phyloP scores from a whole-genome alignment of 2,113 vertebrate genomes.

The Aspidoscelis tigris region DNA sequence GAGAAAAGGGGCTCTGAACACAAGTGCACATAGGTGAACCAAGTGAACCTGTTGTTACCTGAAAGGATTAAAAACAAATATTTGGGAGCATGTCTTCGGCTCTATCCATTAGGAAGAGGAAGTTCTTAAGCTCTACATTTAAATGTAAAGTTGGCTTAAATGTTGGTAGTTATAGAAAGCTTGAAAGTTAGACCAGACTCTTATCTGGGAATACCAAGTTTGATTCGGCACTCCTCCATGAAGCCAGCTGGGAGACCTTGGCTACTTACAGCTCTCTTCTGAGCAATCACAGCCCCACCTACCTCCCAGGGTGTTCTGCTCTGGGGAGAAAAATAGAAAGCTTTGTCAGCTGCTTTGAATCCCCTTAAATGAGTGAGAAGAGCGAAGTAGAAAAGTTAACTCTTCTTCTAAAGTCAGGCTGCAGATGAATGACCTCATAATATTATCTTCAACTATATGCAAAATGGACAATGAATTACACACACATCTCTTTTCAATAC shows the following conservation, averaged over 20 bases:
- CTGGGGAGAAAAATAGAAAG: too few species aligned
- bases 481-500: not conserved
- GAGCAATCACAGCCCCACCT: too few species aligned
- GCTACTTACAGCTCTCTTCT: too few species aligned
- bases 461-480: not conserved
- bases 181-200: too few species aligned
- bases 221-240: too few species aligned
- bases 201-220: too few species aligned
- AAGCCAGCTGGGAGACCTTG: too few species aligned
- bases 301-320: too few species aligned
- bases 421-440: not conserved
- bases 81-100: too few species aligned
- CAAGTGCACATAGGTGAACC: not conserved
- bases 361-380: too few species aligned
- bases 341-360: too few species aligned
- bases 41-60: not conserved
- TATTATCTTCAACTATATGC: not conserved
- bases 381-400: too few species aligned
- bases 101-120: not conserved
- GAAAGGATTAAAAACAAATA: not conserved
- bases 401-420: not conserved
- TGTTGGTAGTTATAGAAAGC: not conserved
- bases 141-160: not conserved
- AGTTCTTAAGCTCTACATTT: not conserved
- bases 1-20: not conserved